Conservation (phyloP, 2,888 invertebrate genomes). For the Pterobdella sp. region DNA sequence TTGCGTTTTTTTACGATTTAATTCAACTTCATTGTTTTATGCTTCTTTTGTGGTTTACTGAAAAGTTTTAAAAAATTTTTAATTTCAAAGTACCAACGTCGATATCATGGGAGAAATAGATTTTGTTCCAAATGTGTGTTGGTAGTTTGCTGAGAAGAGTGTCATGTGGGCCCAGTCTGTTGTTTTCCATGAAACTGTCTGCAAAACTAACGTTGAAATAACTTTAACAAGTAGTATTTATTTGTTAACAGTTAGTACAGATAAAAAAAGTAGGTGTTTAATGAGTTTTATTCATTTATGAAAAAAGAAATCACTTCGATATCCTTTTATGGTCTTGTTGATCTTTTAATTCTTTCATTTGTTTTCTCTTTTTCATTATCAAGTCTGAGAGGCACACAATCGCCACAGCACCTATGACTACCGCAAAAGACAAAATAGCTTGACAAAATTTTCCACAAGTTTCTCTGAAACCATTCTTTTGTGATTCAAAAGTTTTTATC, state of each 20-base stretch:
- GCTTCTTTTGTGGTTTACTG: not conserved
- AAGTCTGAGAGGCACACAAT: too few relatives aligned
- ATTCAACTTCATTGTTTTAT: not conserved
- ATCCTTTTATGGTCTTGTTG: not conserved
- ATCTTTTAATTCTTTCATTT: not conserved
- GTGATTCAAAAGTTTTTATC: not conserved
- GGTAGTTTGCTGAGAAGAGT: not conserved
- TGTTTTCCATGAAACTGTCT: not conserved
- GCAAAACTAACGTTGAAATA: not conserved
- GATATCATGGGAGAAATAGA: not conserved
- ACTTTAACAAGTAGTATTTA: too few relatives aligned
- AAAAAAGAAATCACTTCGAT: too few relatives aligned
- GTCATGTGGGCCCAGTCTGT: not conserved
- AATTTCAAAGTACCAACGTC: not conserved
- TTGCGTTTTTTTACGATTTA: not conserved
- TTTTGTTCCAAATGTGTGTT: conserved; percentile 6
- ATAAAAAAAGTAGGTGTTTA: not conserved
- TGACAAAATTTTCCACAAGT: not conserved
- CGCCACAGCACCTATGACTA: not conserved
- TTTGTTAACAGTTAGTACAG: not conserved
- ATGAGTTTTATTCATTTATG: not conserved
- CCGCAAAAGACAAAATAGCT: not conserved
- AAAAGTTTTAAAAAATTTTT: not conserved
- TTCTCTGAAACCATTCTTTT: not conserved
- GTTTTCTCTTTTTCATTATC: not conserved